Conservation (phyloP, 2,113 vertebrate species). For the Xenopus borealis region DNA sequence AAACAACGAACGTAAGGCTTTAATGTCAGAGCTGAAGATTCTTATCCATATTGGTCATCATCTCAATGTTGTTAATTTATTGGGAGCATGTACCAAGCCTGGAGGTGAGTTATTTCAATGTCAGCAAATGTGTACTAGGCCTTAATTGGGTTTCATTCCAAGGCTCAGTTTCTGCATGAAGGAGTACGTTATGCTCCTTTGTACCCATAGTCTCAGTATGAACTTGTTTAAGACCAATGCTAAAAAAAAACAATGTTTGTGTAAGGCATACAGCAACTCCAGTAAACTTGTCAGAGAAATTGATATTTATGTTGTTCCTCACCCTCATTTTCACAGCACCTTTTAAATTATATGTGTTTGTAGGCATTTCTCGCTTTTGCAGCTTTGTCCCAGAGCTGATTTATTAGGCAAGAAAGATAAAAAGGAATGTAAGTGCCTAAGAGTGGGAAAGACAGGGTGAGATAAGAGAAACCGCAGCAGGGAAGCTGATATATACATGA, state of each 20-base stretch:
- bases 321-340: slow-evolving; percentile 9
- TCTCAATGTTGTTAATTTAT: slow-evolving; percentile 89
- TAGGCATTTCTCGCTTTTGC: slow-evolving; percentile 1
- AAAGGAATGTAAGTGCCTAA: slow-evolving; percentile 28
- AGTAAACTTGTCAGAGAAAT: too few species aligned
- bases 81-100: slow-evolving; percentile 90
- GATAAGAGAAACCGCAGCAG: slow-evolving; percentile 15
- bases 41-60: slow-evolving; percentile 93
- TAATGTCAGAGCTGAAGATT: slow-evolving; percentile 94
- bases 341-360: background rate
- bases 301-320: too few species aligned
- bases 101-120: slow-evolving; percentile 72
- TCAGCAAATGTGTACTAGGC: too few species aligned
- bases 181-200: too few species aligned
- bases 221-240: too few species aligned
- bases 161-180: too few species aligned
- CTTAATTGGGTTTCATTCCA: too few species aligned
- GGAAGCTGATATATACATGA: background rate
- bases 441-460: background rate
- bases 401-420: slow-evolving; percentile 24
- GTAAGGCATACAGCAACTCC: too few species aligned
- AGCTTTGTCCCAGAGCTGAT: slow-evolving; percentile 1
- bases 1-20: slow-evolving; percentile 85
- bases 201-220: too few species aligned
- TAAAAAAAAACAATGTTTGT: too few species aligned